Evolutionary conservation across 1,140 invertebrate genomes (phyloP), one percentile per base, ranked within the genome.

Genomic region (Panagrolaimus sp.): DNA sequence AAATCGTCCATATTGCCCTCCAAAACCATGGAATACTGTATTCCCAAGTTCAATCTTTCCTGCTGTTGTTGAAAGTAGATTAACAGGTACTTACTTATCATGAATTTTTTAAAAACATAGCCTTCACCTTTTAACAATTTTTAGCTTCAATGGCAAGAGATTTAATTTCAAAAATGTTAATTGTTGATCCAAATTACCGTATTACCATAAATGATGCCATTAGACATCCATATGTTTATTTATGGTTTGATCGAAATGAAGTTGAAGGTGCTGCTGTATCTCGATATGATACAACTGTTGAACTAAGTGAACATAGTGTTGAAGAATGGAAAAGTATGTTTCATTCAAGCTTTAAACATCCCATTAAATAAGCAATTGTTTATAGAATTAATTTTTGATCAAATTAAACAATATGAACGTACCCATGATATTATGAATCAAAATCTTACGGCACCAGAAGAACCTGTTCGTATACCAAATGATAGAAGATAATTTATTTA

Each of bases 21-120:
- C 93, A 45, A 94, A 92, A 86, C 88, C 91, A 70, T 97, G 97
- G 87, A 94, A 98, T 84, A 89, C 92, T 83, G 88, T 98, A 72
- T 99, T 98, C 85, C 95, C 96, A 7, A 95, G 98, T 85, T 90
- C 93, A 69, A 88, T 96, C 72, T 99, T 99, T 87, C 96, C 96
- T 4, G 31, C 31, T 7, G 31, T 38, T 38, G 31, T 38, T 38
- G 31, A 38, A 38, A 38, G 31, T 7, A 2, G 31, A 4, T 38
- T 38, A 38, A 38, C 31, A 86, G 89, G 91, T 82, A 1, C 13
- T 5, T 27, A 14, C 66, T 71, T 3, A 64, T 31, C 3, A 31
- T 5, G 5, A 25, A 47, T 63, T 70, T 64, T 25, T 46, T 70
- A 25, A 13, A 70, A 63, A 2, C 7, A 38, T 38, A n/a, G n/a